Base-by-base conservation (phyloP, 2,113 vertebrate genomes). In the Epinephelus cyanopodus region DNA sequence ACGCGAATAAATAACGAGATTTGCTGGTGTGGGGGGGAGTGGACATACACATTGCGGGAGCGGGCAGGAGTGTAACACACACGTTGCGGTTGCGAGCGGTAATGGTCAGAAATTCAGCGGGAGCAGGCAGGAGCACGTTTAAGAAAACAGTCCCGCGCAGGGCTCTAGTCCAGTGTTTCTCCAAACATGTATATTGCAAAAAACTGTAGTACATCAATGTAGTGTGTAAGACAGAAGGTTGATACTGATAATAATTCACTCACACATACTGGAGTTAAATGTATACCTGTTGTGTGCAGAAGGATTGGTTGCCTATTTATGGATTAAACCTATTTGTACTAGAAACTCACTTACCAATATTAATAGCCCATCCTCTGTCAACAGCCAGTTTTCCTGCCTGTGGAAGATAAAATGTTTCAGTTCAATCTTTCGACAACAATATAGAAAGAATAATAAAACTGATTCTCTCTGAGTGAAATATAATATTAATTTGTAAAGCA, bases 361-460 rank as follows among this genome's bases (percentile, higher is more conserved):
- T 99, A 91, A 99, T 97, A 8, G 98, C 98, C 98, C 98, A 99
- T 90, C 98, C 98, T 93, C 97, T 92, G 4, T 99, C 98, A 73
- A 99, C 81, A 17, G 98, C 98, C 82, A 99, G 96, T 88, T 99
- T 99, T 77, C 98, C 98, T 7, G 98, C 98, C 98, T 99, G 79
- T 23, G 56, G 71, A 89, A 74, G 19, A 91, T 21, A 42, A 78
- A 74, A 61, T 3, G 68, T 23, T 47, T 64, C 4, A 76, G n/a
- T 39, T 73, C 0, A 74, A 25, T 21, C 33, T 25, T 47, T 76
- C 19, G 25, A 13, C 37, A 53, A 37, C 3, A 72, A 60, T 9
- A 11, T 6, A 45, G 2, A 39, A 2, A 60, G 1, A 71, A 21
- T 39, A 8, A 67, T 42, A 5, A 47, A 57, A 25, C 50, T 48